Base-by-base conservation (phyloP, 2,888 invertebrate species). In the Sphaerophoria rueppellii region DNA sequence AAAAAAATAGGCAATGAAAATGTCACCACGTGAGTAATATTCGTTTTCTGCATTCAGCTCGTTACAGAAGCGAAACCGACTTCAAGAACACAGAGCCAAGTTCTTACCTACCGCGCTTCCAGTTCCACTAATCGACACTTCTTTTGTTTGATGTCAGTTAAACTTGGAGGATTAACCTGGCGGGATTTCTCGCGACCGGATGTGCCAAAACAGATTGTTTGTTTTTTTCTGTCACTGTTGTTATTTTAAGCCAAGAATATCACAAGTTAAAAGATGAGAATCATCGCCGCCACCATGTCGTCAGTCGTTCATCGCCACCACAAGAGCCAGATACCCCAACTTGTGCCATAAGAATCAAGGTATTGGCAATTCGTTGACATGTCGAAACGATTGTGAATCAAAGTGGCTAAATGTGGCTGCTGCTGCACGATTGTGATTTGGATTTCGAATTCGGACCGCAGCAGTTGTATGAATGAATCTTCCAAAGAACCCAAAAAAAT, bases 121-220 rank as follows among this genome's bases (percentile, higher is more conserved):
- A 76, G 81, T 77, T 81, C 76, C 76, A 70, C 73, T 73, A 81
- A 81, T 81, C 76, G 73, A 70, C 77, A 81, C 76, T 77, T 73
- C 60, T 60, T 73, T 58, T 60, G 63, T 70, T 81, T 48, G 70
- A 77, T 69, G 81, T 76, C 76, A 69, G 32, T 76, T 73, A 50
- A 72, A 69, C 2, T 24, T 24, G 52, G 61, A 9, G 76, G 16
- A 67, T 67, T 57, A 34, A 12, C 7, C 4, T 12, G 9, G 43
- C 43, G 57, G 48, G 81, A 85, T 70, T 65, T 81, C 76, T 90
- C 90, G 89, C 91, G 90, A 91, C 91, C 91, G 91, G 91, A 91
- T 91, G 91, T 91, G 88, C 90, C 90, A 90, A 90, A 91, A 91
- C 91, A 90, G 91, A 90, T 90, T 90, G 81, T 85, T 81, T n/a